Base-by-base conservation (phyloP, 1,140 invertebrate species). In the Idris sp. region DNA sequence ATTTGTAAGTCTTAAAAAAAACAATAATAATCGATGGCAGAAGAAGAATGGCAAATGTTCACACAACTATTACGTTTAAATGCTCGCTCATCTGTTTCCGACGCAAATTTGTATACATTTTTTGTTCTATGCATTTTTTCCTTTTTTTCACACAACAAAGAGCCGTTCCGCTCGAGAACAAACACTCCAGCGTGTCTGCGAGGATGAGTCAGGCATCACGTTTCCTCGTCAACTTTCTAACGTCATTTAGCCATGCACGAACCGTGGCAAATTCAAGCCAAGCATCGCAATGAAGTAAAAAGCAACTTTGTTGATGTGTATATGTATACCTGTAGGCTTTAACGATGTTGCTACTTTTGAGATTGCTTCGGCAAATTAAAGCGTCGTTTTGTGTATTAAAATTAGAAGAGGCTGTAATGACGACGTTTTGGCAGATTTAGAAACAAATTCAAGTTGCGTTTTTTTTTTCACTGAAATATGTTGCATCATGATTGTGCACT, bases 161-260 rank as follows among this genome's bases (percentile, higher is more conserved):
- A 74, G 61, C 54, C 64, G 67, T 81, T 79, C 64, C 73, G 62
- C 68, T 67, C 73, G 74, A 69, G 54, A 76, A 75, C 71, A 73
- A 79, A 49, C 59, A 61, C 68, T 46, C 54, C 54, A 28, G 33
- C 30, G 71, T 54, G 59, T 62, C 67, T 69, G 71, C 18, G 33
- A 56, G 61, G 75, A 77, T 78, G 79, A 81, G 72, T 80, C 75
- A 77, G 78, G 58, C 71, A 67, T 75, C 64, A 44, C 44, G 59
- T 74, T 79, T 78, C 74, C 69, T 79, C 67, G 49, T 61, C 61
- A 78, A 82, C 80, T 83, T 83, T 83, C 80, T 79, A 80, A 80
- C 76, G 64, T 80, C 74, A 72, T 82, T 82, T 77, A 74, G 41
- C 46, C 71, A 59, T 72, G 75, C 77, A 59, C 62, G 69, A 62